A percentile compares a stretch with the other conserved stretches of the same genome.
phyloP scores from a whole-genome alignment of 2,888 invertebrate genomes.

The Erebia epiphron region DNA sequence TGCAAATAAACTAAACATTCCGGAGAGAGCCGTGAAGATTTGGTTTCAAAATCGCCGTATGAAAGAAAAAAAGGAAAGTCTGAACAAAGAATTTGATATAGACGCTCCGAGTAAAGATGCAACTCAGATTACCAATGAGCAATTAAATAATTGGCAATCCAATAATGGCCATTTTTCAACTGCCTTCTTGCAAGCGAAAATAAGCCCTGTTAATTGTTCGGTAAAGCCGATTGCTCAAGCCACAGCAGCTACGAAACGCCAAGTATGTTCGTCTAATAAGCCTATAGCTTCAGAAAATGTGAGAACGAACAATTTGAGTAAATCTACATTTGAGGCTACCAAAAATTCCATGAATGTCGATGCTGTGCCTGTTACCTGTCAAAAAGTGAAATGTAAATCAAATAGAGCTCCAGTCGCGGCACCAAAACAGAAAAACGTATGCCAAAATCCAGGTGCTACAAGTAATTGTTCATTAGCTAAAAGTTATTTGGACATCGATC shows the following conservation, averaged over 20 bases:
- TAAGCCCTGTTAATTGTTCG: slow-evolving; percentile 42
- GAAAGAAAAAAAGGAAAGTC: slow-evolving; percentile 85
- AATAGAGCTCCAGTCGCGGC: neutral
- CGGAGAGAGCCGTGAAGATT: slow-evolving; percentile 90
- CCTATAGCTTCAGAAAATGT: neutral
- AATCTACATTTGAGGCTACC: neutral
- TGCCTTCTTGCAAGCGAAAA: slow-evolving; percentile 44
- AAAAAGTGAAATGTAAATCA: slow-evolving; percentile 10
- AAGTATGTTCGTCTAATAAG: neutral
- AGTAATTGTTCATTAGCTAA: neutral
- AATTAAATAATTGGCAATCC: slow-evolving; percentile 54
- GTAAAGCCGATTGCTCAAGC: slow-evolving; percentile 12
- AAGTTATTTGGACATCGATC: neutral
- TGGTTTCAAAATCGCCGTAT: slow-evolving; percentile 94
- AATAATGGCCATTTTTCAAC: slow-evolving; percentile 46
- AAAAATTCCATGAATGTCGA: neutral
- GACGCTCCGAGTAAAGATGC: slow-evolving; percentile 41
- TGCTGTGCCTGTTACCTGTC: neutral
- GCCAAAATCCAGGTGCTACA: neutral
- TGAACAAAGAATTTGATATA: slow-evolving; percentile 45
- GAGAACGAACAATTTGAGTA: neutral
- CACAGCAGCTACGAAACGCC: neutral
- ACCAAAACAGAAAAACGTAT: slow-evolving; percentile 2
- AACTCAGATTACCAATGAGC: slow-evolving; percentile 46
- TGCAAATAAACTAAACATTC: slow-evolving; percentile 84